These are phyloP conservation scores for Semnopithecus entellus DNA, from an alignment of 2,113 vertebrate genomes.

Conservation along the genomic window DNA sequence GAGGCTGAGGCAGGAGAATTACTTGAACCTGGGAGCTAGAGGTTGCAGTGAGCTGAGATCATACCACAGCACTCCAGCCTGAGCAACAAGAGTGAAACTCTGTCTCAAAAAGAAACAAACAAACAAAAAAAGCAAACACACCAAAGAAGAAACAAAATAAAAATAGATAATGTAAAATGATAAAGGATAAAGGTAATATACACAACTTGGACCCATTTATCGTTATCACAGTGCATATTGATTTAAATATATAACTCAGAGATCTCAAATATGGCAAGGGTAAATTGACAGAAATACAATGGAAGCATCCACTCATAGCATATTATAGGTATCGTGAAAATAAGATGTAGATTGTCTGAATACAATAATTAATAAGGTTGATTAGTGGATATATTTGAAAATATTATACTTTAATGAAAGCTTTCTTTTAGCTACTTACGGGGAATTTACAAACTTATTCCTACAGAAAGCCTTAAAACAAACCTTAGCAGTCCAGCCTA, in stretches of 20 bases:
- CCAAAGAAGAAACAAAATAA: neutral
- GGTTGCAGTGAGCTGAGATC: too few species aligned
- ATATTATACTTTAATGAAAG: neutral
- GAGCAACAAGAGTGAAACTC: too few species aligned
- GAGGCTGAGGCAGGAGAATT: too few species aligned
- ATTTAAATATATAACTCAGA: neutral
- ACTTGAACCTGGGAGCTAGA: too few species aligned
- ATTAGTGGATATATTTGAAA: neutral
- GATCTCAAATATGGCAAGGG: neutral
- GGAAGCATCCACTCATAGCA: neutral
- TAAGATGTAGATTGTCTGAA: neutral
- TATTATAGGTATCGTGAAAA: neutral
- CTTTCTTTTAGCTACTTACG: neutral
- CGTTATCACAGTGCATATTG: neutral
- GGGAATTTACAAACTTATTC: neutral
- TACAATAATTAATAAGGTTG: neutral
- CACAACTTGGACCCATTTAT: neutral
- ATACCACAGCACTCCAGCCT: too few species aligned
- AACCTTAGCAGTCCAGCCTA: neutral
- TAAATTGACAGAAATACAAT: neutral
- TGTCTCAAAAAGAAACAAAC: too few species aligned
- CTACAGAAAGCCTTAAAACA: neutral
- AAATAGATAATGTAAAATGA: neutral
- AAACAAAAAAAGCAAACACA: too few species aligned
- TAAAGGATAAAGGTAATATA: neutral